Percentiles rank a stretch among this genome's conserved stretches.
Conservation (phyloP, 2,797 vertebrate species). For the Pogonophryne albipinna region DNA sequence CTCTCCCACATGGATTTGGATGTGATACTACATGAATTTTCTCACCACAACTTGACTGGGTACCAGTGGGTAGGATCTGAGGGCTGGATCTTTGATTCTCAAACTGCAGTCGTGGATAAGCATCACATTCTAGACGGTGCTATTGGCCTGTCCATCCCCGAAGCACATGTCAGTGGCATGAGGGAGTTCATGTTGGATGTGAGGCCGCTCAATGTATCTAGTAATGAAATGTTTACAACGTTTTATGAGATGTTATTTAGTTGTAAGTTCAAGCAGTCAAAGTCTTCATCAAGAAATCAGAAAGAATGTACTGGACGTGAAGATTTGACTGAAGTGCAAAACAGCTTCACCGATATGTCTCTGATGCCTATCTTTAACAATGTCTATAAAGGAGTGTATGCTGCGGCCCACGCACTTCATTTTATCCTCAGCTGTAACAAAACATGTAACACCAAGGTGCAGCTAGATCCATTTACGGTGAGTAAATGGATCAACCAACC, state of each 20-base stretch:
- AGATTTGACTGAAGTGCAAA: constrained; percentile 62
- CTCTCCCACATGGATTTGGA: constrained; percentile 65
- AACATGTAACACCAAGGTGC: constrained; percentile 62
- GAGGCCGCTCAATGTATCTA: constrained; percentile 65
- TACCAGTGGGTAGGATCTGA: constrained; percentile 84
- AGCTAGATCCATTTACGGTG: constrained; percentile 71
- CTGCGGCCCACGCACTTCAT: constrained; percentile 80
- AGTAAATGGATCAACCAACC: too few relatives aligned
- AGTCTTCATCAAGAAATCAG: not conserved
- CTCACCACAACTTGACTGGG: constrained; percentile 74
- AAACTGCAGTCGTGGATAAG: constrained; percentile 62
- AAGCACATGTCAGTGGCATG: constrained; percentile 75
- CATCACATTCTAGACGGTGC: constrained; percentile 79
- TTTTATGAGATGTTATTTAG: constrained; percentile 80
- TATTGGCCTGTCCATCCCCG: constrained; percentile 80
- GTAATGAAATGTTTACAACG: constrained; percentile 67
- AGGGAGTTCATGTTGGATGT: constrained; percentile 77
- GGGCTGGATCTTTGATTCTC: constrained; percentile 80
- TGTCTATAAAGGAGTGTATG: constrained; percentile 83
- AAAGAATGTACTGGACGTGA: constrained; percentile 73
- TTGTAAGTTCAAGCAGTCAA: constrained; percentile 57
- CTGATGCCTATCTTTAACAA: constrained; percentile 79
- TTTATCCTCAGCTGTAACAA: constrained; percentile 68
- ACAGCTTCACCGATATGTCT: constrained; percentile 79
- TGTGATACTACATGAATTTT: constrained; percentile 55